These are phyloP conservation scores for Platypus cylindrus DNA, from an alignment of 2,888 invertebrate species.

Conservation along the genomic window DNA sequence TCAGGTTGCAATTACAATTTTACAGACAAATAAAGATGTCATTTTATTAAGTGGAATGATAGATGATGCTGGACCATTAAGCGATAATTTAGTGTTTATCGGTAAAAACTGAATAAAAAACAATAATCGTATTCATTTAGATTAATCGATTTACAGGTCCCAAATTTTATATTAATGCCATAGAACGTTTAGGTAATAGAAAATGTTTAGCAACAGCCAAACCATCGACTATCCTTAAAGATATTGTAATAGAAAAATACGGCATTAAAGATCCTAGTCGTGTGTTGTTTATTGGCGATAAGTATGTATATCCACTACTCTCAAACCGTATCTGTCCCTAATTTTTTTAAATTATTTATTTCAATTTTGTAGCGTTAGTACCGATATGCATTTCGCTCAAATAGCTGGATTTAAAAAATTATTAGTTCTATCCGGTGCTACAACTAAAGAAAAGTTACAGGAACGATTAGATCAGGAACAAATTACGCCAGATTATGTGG, in stretches of 20 bases:
- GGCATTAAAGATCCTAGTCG: constrained; percentile 6
- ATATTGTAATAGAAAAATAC: constrained; percentile 5
- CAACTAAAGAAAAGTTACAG: not conserved
- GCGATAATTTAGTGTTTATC: constrained; percentile 3
- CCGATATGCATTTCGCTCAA: constrained; percentile 9
- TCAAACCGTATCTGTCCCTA: not conserved
- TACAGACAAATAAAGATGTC: constrained; percentile 8
- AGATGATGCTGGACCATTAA: constrained; percentile 8
- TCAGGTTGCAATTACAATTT: constrained; percentile 7
- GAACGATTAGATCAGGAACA: too few relatives aligned
- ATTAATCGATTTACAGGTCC: constrained; percentile 3
- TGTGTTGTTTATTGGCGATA: constrained; percentile 13
- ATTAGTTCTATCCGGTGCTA: constrained; percentile 7
- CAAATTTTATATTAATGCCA: constrained; percentile 9
- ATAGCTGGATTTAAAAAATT: constrained; percentile 8
- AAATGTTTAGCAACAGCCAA: constrained; percentile 7
- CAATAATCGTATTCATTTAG: not conserved
- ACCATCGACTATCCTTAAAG: constrained; percentile 6
- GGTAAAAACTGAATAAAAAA: constrained; percentile 3
- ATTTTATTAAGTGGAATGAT: constrained; percentile 6
- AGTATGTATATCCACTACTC: too few relatives aligned
- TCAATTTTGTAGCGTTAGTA: constrained; percentile 5
- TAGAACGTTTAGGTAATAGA: constrained; percentile 8
- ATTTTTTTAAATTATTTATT: constrained; percentile 1
- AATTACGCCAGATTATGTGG: constrained; percentile 1